Evolutionary conservation across 35 echinoderm and acorn worm genomes (phyloP), one percentile per base, ranked within the genome.

Genomic region (Anneissia japonica): DNA sequence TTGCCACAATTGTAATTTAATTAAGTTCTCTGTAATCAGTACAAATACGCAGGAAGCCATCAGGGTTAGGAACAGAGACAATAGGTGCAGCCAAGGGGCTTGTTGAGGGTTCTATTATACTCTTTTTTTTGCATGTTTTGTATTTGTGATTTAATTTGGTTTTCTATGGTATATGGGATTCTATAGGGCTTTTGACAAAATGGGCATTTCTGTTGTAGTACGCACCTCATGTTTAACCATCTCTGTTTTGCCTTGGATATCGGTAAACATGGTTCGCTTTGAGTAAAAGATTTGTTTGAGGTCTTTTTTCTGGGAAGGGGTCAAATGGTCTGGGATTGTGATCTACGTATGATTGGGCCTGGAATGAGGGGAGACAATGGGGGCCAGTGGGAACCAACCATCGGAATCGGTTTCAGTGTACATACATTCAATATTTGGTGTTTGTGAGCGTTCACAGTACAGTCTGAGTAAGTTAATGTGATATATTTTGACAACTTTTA

Each of bases 211-310:
- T 51, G 40, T 36, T 19, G 76, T 88, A 16, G 79, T 36, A 35
- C 51, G 46, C 26, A 88, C 39, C 46, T 88, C 77, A 81, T 88
- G 76, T 87, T 80, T 76, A 34, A 80, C 30, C 23, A 80, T 0
- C 16, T 81, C 46, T 34, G 86, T 80, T 72, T 26, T 80, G 6
- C 86, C 86, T 88, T 76, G 86, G 35, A 88, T 76, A 88, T 88
- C 86, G 21, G 86, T 45, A 35, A 88, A 88, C 35, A 81, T 77
- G 13, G 46, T n/a, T 6, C 13, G 31, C 2, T 40, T 79, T 55
- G 40, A 40, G 0, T 14, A 32, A 88, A 80, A 46, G 6, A 81
- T 37, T 32, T 76, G 36, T 40, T 72, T 10, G 4, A 88, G 34
- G 34, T 88, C 74, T 34, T 26, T 34, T 19, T 21, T 35, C 36